Percentiles rank a stretch among this genome's conserved stretches.
phyloP scores from a whole-genome alignment of 2,888 invertebrate genomes.

The Mesorhabditis spiculigera region DNA sequence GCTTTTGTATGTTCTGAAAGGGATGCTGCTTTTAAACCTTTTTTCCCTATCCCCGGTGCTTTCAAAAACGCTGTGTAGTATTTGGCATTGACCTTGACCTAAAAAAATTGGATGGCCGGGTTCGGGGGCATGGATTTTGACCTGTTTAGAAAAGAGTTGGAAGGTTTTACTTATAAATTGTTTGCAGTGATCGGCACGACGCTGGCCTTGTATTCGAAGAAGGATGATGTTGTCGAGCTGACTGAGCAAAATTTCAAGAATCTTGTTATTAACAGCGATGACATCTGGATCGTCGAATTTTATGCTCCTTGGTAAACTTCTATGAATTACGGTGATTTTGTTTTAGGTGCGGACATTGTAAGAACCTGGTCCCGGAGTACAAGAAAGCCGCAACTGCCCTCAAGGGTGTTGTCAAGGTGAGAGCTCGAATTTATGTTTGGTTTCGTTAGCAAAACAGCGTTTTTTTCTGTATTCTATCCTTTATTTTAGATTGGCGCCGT shows the following conservation, averaged over 20 bases:
- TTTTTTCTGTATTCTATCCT: neutral
- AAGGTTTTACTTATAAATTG: neutral
- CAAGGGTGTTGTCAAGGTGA: slow-evolving; percentile 85
- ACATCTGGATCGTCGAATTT: slow-evolving; percentile 91
- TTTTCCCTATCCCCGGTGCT: no score
- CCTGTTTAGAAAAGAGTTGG: no score
- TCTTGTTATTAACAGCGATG: slow-evolving; percentile 77
- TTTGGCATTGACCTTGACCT: no score
- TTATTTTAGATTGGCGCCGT: slow-evolving; percentile 71
- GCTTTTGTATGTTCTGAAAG: no score
- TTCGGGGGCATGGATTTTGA: no score
- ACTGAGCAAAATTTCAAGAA: slow-evolving; percentile 83
- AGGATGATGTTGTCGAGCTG: slow-evolving; percentile 73
- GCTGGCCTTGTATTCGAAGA: slow-evolving; percentile 42
- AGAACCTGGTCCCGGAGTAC: slow-evolving; percentile 85
- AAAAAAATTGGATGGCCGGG: no score
- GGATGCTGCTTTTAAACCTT: no score
- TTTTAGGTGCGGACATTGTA: slow-evolving; percentile 69
- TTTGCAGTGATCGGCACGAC: slow-evolving; percentile 21
- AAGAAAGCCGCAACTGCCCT: slow-evolving; percentile 86
- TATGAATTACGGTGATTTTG: slow-evolving; percentile 10
- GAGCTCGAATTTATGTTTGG: slow-evolving; percentile 1
- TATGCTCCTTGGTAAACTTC: slow-evolving; percentile 85
- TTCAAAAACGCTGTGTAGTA: no score
- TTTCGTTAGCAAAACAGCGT: neutral